These are phyloP conservation scores for Microcebus griseorufus DNA, from an alignment of 2,113 vertebrate species.

Conservation along the genomic window DNA sequence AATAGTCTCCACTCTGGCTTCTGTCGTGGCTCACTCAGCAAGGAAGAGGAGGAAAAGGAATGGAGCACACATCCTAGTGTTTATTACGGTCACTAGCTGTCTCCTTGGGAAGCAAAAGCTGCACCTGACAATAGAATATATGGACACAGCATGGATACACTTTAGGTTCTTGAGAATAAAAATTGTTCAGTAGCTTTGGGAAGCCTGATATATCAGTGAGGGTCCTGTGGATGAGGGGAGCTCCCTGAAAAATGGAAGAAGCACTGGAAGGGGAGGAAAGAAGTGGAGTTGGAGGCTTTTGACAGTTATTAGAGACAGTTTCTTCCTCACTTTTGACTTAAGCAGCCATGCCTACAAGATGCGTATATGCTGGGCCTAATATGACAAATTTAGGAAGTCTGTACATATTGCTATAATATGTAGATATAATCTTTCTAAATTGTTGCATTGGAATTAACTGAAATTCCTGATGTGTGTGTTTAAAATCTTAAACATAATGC, in stretches of 20 bases:
- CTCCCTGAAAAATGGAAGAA: background rate
- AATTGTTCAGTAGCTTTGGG: background rate
- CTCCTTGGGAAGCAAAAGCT: background rate
- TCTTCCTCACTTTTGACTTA: background rate
- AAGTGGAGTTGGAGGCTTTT: background rate
- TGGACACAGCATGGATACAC: background rate
- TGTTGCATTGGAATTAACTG: constrained; percentile 36
- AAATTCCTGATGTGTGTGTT: background rate
- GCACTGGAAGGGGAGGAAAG: background rate
- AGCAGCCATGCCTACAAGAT: background rate
- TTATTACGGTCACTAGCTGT: background rate
- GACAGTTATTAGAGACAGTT: background rate
- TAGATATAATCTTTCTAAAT: constrained; percentile 26
- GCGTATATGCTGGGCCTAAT: background rate
- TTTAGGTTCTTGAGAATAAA: constrained; percentile 16
- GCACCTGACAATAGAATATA: background rate
- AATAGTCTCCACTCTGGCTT: background rate
- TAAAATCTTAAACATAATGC: constrained; percentile 8
- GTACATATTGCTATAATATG: background rate
- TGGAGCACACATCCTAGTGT: background rate
- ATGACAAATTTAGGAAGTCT: constrained; percentile 15
- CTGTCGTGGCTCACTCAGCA: background rate
- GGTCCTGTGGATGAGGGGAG: background rate
- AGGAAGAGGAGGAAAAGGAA: background rate
- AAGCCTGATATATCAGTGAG: background rate